A percentile compares a stretch with the other conserved stretches of the same genome.
Evolutionary conservation across 2,888 invertebrate genomes (phyloP).

Genomic region (Petrolisthes manimaculis): DNA sequence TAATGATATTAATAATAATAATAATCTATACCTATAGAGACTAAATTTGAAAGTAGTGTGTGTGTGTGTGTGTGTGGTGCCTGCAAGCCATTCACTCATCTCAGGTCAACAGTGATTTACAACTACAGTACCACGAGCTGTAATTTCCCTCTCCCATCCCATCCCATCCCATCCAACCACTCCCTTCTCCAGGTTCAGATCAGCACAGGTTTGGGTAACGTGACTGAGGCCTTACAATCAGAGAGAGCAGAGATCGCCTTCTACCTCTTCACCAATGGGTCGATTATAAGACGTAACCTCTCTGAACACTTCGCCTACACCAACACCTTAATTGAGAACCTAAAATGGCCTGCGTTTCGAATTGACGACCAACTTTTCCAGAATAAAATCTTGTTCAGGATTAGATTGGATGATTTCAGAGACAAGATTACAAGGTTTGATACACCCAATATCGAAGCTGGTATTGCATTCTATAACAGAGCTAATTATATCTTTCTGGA

Average conservation of each 20-base stretch:
- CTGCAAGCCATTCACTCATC: too few relatives aligned
- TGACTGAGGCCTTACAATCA: conserved; percentile 70
- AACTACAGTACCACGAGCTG: background rate
- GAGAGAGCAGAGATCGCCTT: conserved; percentile 71
- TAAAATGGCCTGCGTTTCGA: conserved; percentile 63
- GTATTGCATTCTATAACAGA: conserved; percentile 69
- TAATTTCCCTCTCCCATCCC: background rate
- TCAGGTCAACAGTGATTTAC: too few relatives aligned
- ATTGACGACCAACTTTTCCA: conserved; percentile 54
- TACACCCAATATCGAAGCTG: conserved; percentile 63
- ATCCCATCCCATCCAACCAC: too few relatives aligned
- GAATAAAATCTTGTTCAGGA: conserved; percentile 60
- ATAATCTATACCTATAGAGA: too few relatives aligned
- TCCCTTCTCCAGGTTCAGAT: conserved; percentile 53
- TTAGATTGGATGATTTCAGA: conserved; percentile 60
- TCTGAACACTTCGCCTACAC: conserved; percentile 70
- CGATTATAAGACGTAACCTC: conserved; percentile 67
- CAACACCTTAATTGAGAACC: conserved; percentile 69
- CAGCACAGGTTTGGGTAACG: conserved; percentile 61
- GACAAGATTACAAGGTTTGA: conserved; percentile 61
- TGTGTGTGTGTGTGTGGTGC: too few relatives aligned
- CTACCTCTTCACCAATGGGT: conserved; percentile 68
- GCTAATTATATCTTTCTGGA: conserved; percentile 69
- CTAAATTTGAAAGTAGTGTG: too few relatives aligned
- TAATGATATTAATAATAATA: too few relatives aligned